Evolutionary conservation across 2,888 invertebrate genomes (phyloP), one percentile per base, ranked within the genome.

Genomic region (Gasteruption jaculator): DNA sequence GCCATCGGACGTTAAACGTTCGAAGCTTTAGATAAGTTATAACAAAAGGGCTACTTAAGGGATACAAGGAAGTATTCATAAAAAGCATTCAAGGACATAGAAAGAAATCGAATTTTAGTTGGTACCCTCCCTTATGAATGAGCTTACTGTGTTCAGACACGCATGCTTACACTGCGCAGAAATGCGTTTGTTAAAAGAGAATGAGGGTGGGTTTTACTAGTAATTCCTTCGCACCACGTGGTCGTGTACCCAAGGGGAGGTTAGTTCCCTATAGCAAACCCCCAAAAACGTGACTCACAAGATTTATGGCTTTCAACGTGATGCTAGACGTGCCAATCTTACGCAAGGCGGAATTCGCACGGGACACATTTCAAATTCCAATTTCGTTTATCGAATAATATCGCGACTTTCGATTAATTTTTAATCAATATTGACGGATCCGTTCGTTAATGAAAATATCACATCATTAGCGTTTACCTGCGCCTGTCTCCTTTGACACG

Each of bases 201-300:
- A n/a, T n/a, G 47, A 44, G 45, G 52, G 43, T 39, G 53, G 41
- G 41, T 38, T n/a, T n/a, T n/a, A n/a, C 40, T 45, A 43, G 64
- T 61, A 65, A 65, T 65, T 65, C 62, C 65, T 59, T 52, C 43
- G 58, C 59, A 64, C 59, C 65, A 64, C 65, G 65, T 64, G 65
- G 60, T 52, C 45, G 48, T 53, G 43, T 54, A 58, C 56, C 58
- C 58, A 57, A 48, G 52, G 56, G 57, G 54, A 50, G 38, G 22
- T 50, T 21, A 42, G 44, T 43, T 44, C 41, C 41, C 49, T 34
- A 45, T n/a, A n/a, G n/a, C n/a, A n/a, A 31, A 49, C 62, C 58
- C 48, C 54, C 49, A 45, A 48, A n/a, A 53, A 58, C 56, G 56
- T 65, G 65, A 65, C 62, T 65, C 65, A 65, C 50, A 65, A 65